Conservation (phyloP, 2,797 vertebrate species). For the Yasuhikotakia modesta region DNA sequence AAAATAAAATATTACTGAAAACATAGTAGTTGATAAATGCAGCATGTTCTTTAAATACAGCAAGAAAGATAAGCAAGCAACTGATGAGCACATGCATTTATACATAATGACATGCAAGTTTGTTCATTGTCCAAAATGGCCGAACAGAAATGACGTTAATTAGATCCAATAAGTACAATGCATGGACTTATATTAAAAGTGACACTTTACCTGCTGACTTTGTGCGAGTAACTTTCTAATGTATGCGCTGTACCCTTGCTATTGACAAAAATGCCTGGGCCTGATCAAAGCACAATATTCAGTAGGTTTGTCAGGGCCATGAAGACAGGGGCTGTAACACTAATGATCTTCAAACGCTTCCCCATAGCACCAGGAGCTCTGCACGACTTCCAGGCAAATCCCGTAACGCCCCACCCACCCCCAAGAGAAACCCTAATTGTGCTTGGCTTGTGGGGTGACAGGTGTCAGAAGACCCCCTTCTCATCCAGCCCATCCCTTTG, state of each 20-base stretch:
- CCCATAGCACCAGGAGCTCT: slow-evolving; percentile 76
- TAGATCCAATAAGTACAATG: slow-evolving; percentile 68
- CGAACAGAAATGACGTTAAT: slow-evolving; percentile 65
- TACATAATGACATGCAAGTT: slow-evolving; percentile 52
- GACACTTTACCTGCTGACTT: slow-evolving; percentile 79
- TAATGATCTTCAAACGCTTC: slow-evolving; percentile 83
- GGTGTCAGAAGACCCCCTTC: slow-evolving; percentile 78
- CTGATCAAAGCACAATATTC: slow-evolving; percentile 80
- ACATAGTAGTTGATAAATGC: neutral
- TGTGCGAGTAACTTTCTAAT: slow-evolving; percentile 80
- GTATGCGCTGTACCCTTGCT: slow-evolving; percentile 74
- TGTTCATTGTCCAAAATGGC: slow-evolving; percentile 55
- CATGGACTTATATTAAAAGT: slow-evolving; percentile 64
- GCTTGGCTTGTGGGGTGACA: slow-evolving; percentile 80
- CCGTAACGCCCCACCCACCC: slow-evolving; percentile 69
- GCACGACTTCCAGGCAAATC: slow-evolving; percentile 74
- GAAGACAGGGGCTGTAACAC: slow-evolving; percentile 81
- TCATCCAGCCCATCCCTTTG: slow-evolving; percentile 73
- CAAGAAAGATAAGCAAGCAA: slow-evolving; percentile 26
- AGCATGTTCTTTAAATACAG: neutral
- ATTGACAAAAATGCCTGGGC: slow-evolving; percentile 75
- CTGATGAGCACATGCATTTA: slow-evolving; percentile 41
- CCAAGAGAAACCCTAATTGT: slow-evolving; percentile 74
- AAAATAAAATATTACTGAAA: neutral
- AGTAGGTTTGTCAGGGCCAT: slow-evolving; percentile 78